phyloP scores from a whole-genome alignment of 2,113 vertebrate species.

The Tamias sibiricus region DNA sequence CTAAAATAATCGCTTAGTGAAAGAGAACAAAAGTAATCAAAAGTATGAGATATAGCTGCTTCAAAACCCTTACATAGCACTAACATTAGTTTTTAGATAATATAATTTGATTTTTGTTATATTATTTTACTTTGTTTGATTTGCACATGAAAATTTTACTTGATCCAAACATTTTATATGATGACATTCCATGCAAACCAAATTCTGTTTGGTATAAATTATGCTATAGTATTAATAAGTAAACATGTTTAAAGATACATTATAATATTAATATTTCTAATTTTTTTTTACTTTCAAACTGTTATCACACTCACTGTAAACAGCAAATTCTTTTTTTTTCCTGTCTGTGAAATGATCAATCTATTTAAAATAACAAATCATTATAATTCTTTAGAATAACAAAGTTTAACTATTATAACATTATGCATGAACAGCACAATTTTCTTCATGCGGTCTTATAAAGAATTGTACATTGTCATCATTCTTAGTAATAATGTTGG shows the following conservation, averaged over 20 bases:
- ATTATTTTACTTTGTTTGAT: constrained; percentile 19
- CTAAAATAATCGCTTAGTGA: background rate
- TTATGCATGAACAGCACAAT: constrained; percentile 45
- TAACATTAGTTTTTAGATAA: background rate
- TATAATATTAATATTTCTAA: constrained; percentile 9
- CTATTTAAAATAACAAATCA: background rate
- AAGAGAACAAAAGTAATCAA: background rate
- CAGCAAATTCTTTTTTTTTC: background rate
- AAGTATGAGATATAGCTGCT: background rate
- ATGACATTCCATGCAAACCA: background rate
- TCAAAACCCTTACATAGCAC: background rate
- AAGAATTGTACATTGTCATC: constrained; percentile 69
- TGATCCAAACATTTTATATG: background rate
- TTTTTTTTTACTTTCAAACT: background rate
- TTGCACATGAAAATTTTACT: background rate
- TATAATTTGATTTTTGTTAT: background rate
- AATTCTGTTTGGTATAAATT: background rate
- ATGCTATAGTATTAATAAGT: background rate
- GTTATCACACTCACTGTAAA: background rate
- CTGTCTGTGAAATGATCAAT: background rate
- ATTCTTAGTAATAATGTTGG: constrained; percentile 74
- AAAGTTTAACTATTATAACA: constrained; percentile 61
- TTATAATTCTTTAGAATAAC: constrained; percentile 9
- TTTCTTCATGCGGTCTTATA: constrained; percentile 61
- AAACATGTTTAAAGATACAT: background rate